Percentiles rank a stretch among this genome's conserved stretches.
These are phyloP conservation scores for Rhinolophus ferrumequinum DNA, from an alignment of 2,113 vertebrate genomes.

Conservation along the genomic window DNA sequence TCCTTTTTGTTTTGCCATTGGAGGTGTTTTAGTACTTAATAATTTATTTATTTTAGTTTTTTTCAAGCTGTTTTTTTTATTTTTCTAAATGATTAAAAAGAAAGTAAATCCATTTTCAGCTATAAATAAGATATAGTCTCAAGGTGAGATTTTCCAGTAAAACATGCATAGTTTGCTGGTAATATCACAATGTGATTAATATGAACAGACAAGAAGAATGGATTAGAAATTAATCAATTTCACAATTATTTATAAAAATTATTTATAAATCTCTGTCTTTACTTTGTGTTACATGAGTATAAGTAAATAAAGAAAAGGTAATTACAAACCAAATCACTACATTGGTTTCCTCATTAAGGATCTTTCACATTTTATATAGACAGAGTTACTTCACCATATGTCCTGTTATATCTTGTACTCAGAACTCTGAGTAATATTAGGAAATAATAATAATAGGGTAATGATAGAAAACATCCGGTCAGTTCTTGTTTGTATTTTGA, in stretches of 20 bases:
- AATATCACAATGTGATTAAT: neutral
- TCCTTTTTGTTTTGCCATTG: neutral
- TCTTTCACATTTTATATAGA: neutral
- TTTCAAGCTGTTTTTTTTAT: neutral
- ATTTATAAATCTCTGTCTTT: neutral
- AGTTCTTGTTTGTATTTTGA: slow-evolving; percentile 9
- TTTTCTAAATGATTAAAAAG: neutral
- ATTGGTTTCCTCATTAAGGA: neutral
- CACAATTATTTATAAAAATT: slow-evolving; percentile 8
- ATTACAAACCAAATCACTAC: neutral
- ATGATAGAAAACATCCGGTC: slow-evolving; percentile 14
- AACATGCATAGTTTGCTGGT: neutral
- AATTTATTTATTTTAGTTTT: neutral
- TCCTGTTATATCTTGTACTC: neutral
- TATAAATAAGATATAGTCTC: neutral
- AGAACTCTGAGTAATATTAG: neutral
- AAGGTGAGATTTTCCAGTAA: neutral
- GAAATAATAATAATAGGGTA: neutral
- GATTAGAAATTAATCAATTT: slow-evolving; percentile 45
- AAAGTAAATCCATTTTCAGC: neutral
- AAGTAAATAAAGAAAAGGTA: neutral
- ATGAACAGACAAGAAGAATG: neutral
- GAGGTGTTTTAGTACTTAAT: neutral
- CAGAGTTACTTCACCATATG: neutral
- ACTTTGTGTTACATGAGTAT: neutral